Percentiles rank a stretch among this genome's conserved stretches.
Evolutionary conservation across 1,140 invertebrate genomes (phyloP).

Genomic region (Anoplolepis gracilipes): DNA sequence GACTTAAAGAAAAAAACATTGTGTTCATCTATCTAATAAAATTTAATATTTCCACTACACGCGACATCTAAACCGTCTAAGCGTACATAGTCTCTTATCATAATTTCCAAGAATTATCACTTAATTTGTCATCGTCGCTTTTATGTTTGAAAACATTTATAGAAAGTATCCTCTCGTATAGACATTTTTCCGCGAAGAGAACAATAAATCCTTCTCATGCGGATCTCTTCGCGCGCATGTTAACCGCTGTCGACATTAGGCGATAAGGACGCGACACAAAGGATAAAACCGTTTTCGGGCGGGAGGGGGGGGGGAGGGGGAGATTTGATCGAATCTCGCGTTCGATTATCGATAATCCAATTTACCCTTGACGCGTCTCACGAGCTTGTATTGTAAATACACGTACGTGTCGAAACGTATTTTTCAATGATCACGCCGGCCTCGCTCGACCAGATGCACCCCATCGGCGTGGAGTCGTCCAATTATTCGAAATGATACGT

Average conservation of each 20-base stretch:
- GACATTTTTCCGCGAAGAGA: constrained; percentile 24
- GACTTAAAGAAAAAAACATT: not conserved
- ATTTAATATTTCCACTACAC: constrained; percentile 39
- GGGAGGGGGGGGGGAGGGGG: too few species aligned
- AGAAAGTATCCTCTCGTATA: not conserved
- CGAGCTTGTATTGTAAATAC: constrained; percentile 44
- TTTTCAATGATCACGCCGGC: constrained; percentile 62
- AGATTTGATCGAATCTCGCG: constrained; percentile 75
- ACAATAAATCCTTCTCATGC: constrained; percentile 20
- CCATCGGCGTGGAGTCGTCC: constrained; percentile 64
- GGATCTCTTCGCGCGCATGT: constrained; percentile 14
- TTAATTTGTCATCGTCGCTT: constrained; percentile 35
- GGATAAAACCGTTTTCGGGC: constrained; percentile 72
- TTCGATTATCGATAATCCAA: constrained; percentile 78
- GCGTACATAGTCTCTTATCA: constrained; percentile 17
- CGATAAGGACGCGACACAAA: constrained; percentile 67
- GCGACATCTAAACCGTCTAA: not conserved
- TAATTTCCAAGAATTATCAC: constrained; percentile 43
- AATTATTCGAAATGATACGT: constrained; percentile 72
- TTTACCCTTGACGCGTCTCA: constrained; percentile 68
- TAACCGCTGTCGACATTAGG: constrained; percentile 48
- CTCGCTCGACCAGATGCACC: constrained; percentile 62
- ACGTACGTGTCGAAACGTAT: constrained; percentile 43
- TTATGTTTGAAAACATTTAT: constrained; percentile 2
- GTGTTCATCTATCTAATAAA: constrained; percentile 4